Conservation (phyloP, 1,140 invertebrate genomes). For the Pseudomyrmex flavicornis region DNA sequence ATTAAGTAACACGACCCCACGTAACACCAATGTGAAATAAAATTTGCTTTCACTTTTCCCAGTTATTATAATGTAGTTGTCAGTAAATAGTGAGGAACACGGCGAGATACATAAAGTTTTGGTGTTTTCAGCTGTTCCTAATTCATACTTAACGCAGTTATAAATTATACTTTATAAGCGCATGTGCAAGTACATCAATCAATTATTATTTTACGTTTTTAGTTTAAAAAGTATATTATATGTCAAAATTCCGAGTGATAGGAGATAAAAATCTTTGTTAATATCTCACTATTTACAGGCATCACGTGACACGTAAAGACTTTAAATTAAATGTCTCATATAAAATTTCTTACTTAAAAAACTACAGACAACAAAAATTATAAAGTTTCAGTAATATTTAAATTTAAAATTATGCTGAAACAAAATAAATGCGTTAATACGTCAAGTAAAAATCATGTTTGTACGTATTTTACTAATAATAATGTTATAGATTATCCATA, state of each 20-base stretch:
- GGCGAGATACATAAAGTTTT: conserved; percentile 5
- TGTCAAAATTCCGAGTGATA: not conserved
- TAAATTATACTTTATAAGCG: too few species aligned
- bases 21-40: conserved; percentile 67
- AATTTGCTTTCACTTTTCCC: conserved; percentile 77
- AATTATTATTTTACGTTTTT: too few species aligned
- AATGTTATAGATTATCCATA: not conserved
- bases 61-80: conserved; percentile 75
- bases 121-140: not conserved
- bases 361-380: not conserved
- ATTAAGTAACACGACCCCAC: conserved; percentile 73
- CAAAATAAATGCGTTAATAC: conserved; percentile 63
- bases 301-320: too few species aligned
- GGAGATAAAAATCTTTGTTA: too few species aligned
- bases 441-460: conserved; percentile 63
- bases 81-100: conserved; percentile 51
- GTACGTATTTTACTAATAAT: conserved; percentile 63
- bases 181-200: too few species aligned
- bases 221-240: not conserved
- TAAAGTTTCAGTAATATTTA: conserved; percentile 14
- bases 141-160: not conserved
- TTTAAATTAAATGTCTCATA: too few species aligned
- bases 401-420: conserved; percentile 68
- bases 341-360: too few species aligned
- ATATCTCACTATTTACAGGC: too few species aligned